phyloP scores from a whole-genome alignment of 2,888 invertebrate genomes.

The Campopleginae sp. region DNA sequence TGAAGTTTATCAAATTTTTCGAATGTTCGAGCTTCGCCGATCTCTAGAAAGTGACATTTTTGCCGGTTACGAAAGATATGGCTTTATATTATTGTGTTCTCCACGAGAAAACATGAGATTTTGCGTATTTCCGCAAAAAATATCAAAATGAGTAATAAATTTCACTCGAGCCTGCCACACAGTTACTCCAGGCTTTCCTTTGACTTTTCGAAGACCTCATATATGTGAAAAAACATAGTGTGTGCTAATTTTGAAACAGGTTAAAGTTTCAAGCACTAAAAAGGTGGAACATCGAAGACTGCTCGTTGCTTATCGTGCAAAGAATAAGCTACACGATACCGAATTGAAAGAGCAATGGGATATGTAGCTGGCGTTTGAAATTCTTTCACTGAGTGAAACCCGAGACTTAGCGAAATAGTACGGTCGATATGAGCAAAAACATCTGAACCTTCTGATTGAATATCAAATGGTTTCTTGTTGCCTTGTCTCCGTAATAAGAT shows the following conservation, averaged over 20 bases:
- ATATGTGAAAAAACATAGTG: neutral
- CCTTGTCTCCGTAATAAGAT: neutral
- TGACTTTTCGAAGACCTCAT: neutral
- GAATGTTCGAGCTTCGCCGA: neutral
- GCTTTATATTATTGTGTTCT: neutral
- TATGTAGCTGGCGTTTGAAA: neutral
- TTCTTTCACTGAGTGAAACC: slow-evolving; percentile 1
- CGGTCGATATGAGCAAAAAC: neutral
- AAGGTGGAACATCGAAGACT: neutral
- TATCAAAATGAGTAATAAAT: neutral
- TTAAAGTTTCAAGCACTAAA: neutral
- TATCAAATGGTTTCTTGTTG: neutral
- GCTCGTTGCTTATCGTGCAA: neutral
- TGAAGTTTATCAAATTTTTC: neutral
- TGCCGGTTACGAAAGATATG: neutral
- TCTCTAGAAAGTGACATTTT: neutral
- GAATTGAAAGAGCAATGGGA: neutral
- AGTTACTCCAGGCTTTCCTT: neutral
- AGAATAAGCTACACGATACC: neutral
- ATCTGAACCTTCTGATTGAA: neutral
- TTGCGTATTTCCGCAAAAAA: neutral
- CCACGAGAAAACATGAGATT: neutral
- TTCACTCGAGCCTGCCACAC: neutral
- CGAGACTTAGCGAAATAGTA: neutral
- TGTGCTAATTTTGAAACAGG: neutral